phyloP scores from a whole-genome alignment of 2,113 vertebrate genomes.

The Carassius carassius region DNA sequence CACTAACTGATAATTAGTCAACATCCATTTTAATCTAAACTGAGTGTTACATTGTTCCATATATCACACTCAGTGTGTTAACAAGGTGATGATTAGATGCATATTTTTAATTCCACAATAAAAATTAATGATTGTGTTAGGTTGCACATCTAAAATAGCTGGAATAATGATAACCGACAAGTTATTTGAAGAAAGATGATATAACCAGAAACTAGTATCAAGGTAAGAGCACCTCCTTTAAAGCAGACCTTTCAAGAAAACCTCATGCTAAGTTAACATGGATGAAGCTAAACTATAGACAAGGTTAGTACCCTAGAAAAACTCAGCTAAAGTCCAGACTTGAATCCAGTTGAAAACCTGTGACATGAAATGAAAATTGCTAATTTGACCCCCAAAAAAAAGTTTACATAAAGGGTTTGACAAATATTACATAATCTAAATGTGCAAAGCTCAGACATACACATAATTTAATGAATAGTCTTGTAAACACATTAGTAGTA shows the following conservation, averaged over 20 bases:
- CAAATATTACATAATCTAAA: neutral
- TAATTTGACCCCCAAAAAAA: no score
- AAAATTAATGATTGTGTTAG: neutral
- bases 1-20: neutral
- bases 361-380: neutral
- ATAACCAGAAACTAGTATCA: neutral
- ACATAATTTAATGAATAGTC: neutral
- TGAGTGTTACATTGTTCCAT: neutral
- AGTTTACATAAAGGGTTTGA: neutral
- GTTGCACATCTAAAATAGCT: neutral
- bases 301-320: no score
- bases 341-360: conserved; percentile 16
- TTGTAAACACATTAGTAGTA: neutral
- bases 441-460: neutral
- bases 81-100: neutral
- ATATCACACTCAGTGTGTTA: neutral
- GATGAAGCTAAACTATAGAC: neutral
- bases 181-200: neutral
- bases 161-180: neutral
- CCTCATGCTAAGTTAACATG: neutral
- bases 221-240: neutral
- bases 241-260: conserved; percentile 1
- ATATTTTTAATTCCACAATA: neutral
- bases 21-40: neutral
- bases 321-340: neutral